Base-by-base conservation (phyloP, 37 sponge, comb jelly and placozoan species). In the Trichoplax adhaerens region DNA sequence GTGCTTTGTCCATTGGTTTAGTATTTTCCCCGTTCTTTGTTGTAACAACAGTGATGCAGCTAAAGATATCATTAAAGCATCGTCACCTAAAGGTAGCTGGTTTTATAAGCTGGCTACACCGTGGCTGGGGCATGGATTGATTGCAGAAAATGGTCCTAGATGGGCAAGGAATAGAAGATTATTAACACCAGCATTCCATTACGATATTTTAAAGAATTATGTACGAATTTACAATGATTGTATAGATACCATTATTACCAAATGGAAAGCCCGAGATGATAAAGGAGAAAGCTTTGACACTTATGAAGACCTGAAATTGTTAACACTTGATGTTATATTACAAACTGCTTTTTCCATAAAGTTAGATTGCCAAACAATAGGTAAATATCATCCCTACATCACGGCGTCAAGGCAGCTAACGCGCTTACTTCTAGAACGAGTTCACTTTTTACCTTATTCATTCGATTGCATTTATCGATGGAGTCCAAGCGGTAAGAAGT, bases 181-280 rank as follows among this genome's bases (percentile, higher is more conserved):
- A 4, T 71, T 91, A 3, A 91, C 88, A 1, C 80, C 88, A 5
- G 93, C 83, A 48, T 91, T 91, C 55, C 93, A 88, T 70, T 84
- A 60, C 65, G 83, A 77, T 1, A 72, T 91, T n/a, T 68, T 91
- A 1, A 87, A 80, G 62, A 76, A 76, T 1, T 91, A 91, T 68
- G 74, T 87, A 0, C 58, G 57, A 6, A 81, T 91, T 5, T 87
- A 77, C 66, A 81, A 88, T 58, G 69, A 57, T 7, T 81, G 79
- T 54, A 52, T 71, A 0, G 66, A 81, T 10, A 72, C 56, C 3
- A 56, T 87, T 47, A 53, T 87, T 0, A 70, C 29, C 29, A 79
- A 77, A 66, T 86, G 82, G 86, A 6, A 7, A 12, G 50, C 5
- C 4, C 3, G 53, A 0, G 74, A 74, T 53, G 47, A 65, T 5